A percentile compares a stretch with the other conserved stretches of the same genome.
These are phyloP conservation scores for Pampusana beccarii DNA, from an alignment of 2,113 vertebrate species.

Conservation along the genomic window DNA sequence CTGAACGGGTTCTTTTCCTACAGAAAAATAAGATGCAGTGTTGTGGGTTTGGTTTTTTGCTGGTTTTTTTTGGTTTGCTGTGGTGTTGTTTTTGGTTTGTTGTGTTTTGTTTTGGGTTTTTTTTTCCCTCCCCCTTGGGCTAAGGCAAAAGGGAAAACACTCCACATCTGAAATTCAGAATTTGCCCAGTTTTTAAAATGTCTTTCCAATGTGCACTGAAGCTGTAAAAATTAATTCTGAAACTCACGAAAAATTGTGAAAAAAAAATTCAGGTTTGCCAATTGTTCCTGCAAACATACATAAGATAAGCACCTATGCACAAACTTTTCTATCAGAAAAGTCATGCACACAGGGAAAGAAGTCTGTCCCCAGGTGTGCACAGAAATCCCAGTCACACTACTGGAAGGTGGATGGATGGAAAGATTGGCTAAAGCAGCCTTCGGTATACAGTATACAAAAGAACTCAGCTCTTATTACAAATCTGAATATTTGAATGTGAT, in stretches of 20 bases:
- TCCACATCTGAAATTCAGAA: neutral
- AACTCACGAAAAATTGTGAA: neutral
- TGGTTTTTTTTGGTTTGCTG: too few species aligned
- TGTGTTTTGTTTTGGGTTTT: too few species aligned
- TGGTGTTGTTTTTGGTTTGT: too few species aligned
- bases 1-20: neutral
- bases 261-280: neutral
- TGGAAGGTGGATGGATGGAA: neutral
- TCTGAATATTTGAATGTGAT: neutral
- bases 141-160: neutral
- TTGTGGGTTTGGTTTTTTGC: too few species aligned
- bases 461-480: neutral
- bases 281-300: neutral
- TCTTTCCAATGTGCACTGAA: neutral
- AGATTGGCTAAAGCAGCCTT: neutral
- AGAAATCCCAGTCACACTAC: neutral
- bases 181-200: neutral
- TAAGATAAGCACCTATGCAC: neutral
- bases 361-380: neutral
- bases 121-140: neutral
- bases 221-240: slow-evolving; percentile 10
- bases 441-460: neutral
- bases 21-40: neutral
- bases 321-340: neutral
- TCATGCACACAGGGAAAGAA: neutral